A percentile compares a stretch with the other conserved stretches of the same genome.
Conservation (phyloP, 1,140 invertebrate species). For the Temnothorax longispinosus region DNA sequence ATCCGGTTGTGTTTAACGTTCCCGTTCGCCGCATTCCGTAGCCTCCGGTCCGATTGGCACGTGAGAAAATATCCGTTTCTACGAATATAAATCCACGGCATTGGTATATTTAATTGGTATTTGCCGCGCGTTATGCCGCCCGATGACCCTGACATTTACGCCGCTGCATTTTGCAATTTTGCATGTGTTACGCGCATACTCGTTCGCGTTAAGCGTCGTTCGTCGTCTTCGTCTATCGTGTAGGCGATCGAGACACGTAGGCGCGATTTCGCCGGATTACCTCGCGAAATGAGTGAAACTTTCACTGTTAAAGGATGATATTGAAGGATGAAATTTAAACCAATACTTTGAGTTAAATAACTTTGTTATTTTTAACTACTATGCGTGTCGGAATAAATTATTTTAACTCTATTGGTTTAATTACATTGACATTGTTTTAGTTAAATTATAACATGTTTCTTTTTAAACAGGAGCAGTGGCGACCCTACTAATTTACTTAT, state of each 20-base stretch:
- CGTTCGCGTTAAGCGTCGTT: conserved; percentile 62
- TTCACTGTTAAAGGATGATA: too few species aligned
- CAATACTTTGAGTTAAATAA: too few species aligned
- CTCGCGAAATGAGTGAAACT: not conserved
- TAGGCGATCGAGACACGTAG: not conserved
- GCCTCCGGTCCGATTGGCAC: conserved; percentile 6
- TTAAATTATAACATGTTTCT: too few species aligned
- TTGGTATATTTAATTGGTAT: conserved; percentile 81
- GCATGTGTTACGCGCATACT: conserved; percentile 70
- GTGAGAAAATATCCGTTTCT: conserved; percentile 35
- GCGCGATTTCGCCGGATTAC: not conserved
- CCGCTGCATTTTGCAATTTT: conserved; percentile 80
- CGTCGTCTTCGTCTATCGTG: too few species aligned
- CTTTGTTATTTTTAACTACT: too few species aligned
- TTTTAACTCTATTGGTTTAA: too few species aligned
- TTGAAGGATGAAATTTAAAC: too few species aligned
- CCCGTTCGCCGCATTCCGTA: not conserved
- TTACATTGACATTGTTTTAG: too few species aligned
- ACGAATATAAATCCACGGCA: conserved; percentile 62
- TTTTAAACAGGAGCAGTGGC: too few species aligned
- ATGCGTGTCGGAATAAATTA: too few species aligned
- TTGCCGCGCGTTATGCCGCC: conserved; percentile 61
- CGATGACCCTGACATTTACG: conserved; percentile 82
- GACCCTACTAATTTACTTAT: too few species aligned
- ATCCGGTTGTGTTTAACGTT: not conserved